Evolutionary conservation across 2,113 vertebrate species (phyloP), one percentile per base, ranked within the genome.

Genomic region (Xiphophorus maculatus): DNA sequence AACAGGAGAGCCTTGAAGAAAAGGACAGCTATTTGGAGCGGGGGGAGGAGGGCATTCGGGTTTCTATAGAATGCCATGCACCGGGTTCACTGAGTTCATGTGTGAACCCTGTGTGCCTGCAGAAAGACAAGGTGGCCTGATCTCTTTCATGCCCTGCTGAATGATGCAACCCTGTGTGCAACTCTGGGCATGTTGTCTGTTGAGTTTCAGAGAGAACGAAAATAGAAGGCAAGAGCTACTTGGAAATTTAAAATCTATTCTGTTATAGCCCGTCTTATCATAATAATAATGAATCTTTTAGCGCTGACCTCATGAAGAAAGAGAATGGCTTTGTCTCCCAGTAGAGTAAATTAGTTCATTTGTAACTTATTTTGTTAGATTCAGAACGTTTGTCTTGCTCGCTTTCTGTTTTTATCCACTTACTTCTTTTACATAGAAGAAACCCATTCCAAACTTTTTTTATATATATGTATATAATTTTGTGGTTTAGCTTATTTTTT

Each of bases 41-140:
- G 25, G 51, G 22, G 9, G 48, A 1, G 85, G 87, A 89, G 86
- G 66, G 29, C 80, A 80, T 88, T 87, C 82, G 66, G 78, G 76
- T 82, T 91, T 89, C 63, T 69, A 88, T 86, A 90, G 73, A 67
- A 88, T 85, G 73, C 67, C 67, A 89, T 82, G 81, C 73, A 79
- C 12, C 37, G 83, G 72, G 87, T 88, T 91, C 79, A 90, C 5
- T 73, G 84, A 83, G 85, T 91, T 89, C 77, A 62, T 86, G 84
- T 83, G 68, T 86, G 84, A 89, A 87, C 79, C 74, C 66, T 75
- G 67, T 79, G 66, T 25, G 30, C 69, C 61, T 86, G 81, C 62
- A 79, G 77, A 74, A 83, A 82, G 32, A 63, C 69, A 82, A 82
- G 79, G 58, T 90, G 77, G 73, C 81, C 76, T 79, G 83, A 85